Base-by-base conservation (phyloP, 2,888 invertebrate species). In the Apotomis capreana region DNA sequence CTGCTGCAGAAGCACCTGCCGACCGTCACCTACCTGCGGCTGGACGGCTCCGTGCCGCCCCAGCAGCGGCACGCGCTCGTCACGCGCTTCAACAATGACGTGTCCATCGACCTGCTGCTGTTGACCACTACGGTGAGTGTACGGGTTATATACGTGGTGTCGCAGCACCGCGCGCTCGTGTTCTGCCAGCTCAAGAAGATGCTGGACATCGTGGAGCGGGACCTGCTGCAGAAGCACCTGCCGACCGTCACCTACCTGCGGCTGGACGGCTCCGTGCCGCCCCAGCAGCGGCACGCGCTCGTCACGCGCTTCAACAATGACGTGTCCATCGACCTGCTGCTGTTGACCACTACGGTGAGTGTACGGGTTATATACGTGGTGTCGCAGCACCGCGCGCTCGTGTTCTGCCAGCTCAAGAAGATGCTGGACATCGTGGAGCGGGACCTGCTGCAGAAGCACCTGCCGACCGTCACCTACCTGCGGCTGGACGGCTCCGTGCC, bases 181-280 rank as follows among this genome's bases (percentile, higher is more conserved):
- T 99, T 99, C 93, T 99, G 99, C 86, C 99, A 99, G 89, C 95
- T 99, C 69, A 99, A 99, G 94, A 96, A 97, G 54, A 99, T 99
- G 98, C 90, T 99, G 79, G 98, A 99, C 87, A 98, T 99, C 75
- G 96, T 99, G 61, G 99, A 99, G 86, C 95, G 96, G 55, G 99
- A 99, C 91, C 92, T 99, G 75, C 94, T 99, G 78, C 96, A 96
- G 82, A 93, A 94, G 36, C 96, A 98, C 87, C 95, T 99, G 94
- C 97, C 98, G 0, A 94, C 94, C 70, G 98, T 99, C 8, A 96
- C 97, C 0, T 99, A 98, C 90, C 92, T 99, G 75, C 94, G 99
- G 40, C 93, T 99, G 75, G 99, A 99, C 89, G 99, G 99, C 36
- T 95, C 96, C 77, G 96, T 99, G 75, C 98, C 98, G 15, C 96